Conservation (phyloP, 2,797 vertebrate genomes). For the Platyrinchus mystaceus region DNA sequence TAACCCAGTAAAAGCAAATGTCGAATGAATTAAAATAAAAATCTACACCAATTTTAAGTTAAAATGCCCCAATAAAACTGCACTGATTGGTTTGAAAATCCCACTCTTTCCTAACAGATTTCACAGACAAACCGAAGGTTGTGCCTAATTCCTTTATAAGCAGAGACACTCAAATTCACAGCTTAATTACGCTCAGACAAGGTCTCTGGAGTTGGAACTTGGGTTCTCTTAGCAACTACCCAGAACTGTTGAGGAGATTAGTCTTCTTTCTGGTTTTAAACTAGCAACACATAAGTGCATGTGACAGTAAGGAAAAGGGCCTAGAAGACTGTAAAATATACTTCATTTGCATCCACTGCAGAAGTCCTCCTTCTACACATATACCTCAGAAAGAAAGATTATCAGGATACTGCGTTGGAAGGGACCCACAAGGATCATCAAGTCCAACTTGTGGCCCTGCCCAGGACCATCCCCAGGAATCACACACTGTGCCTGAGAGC, state of each 20-base stretch:
- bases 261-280: neutral
- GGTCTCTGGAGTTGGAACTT: neutral
- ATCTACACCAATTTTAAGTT: neutral
- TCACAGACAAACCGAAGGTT: slow-evolving; percentile 5
- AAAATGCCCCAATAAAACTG: neutral
- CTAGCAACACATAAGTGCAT: neutral
- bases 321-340: neutral
- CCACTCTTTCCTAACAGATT: neutral
- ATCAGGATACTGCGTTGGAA: neutral
- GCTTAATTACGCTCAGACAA: slow-evolving; percentile 1
- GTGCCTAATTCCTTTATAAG: neutral
- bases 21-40: neutral
- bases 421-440: neutral
- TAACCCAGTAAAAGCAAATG: neutral
- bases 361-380: neutral
- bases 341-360: neutral
- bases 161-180: neutral
- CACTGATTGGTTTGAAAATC: neutral
- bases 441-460: neutral
- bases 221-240: neutral
- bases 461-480: neutral
- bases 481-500: neutral
- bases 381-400: neutral
- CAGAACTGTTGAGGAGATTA: neutral
- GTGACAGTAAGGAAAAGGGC: neutral